Percentiles rank a stretch among this genome's conserved stretches.
These are phyloP conservation scores for Nixonia krombeini DNA, from an alignment of 1,140 invertebrate species.

Conservation along the genomic window DNA sequence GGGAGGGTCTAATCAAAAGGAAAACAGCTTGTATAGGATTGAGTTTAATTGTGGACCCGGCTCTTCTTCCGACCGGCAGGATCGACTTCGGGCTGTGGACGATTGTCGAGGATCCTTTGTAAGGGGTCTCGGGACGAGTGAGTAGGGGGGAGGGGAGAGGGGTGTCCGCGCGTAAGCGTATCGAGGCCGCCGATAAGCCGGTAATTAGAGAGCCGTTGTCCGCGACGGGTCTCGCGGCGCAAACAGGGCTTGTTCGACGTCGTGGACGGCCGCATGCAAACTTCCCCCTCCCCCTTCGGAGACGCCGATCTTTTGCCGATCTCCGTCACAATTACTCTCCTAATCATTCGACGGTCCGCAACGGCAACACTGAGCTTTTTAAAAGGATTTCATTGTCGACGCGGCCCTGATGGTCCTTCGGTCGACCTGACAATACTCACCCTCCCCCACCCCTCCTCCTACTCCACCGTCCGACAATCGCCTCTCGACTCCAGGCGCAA, in stretches of 20 bases:
- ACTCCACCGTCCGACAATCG: slow-evolving; percentile 33
- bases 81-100: slow-evolving; percentile 26
- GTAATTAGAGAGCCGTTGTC: slow-evolving; percentile 52
- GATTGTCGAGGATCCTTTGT: not conserved
- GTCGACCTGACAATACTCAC: slow-evolving; percentile 42
- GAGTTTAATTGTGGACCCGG: slow-evolving; percentile 45
- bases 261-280: too few relatives aligned
- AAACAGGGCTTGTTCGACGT: not conserved
- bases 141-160: slow-evolving; percentile 6
- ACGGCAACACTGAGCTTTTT: not conserved
- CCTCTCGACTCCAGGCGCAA: slow-evolving; percentile 47
- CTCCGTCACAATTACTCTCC: too few relatives aligned
- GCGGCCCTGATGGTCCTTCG: slow-evolving; percentile 37
- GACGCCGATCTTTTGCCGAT: too few relatives aligned
- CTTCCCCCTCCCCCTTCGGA: not conserved
- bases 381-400: slow-evolving; percentile 51
- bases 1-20: slow-evolving; percentile 59
- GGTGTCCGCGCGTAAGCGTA: not conserved
- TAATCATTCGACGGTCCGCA: too few relatives aligned
- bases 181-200: slow-evolving; percentile 44
- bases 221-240: slow-evolving; percentile 18
- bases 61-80: slow-evolving; percentile 7
- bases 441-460: slow-evolving; percentile 32
- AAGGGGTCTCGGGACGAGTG: slow-evolving; percentile 1
- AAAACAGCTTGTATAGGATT: slow-evolving; percentile 55